Evolutionary conservation across 2,888 invertebrate genomes (phyloP), one percentile per base, ranked within the genome.

Genomic region (Carcina quercana): DNA sequence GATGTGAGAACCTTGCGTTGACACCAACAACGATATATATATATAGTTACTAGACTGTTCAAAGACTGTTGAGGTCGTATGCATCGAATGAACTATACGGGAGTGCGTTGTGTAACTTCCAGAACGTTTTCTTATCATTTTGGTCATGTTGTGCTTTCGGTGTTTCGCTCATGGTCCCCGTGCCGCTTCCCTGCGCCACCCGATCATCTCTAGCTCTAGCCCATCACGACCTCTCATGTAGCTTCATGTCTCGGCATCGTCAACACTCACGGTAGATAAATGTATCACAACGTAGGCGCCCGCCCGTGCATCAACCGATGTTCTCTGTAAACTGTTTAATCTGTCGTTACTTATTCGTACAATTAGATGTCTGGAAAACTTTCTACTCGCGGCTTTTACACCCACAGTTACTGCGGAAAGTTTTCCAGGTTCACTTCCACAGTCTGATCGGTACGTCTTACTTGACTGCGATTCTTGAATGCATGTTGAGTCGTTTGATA

Each of bases 201-300:
- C 60, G 60, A n/a, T 63, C 78, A 72, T 65, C 28, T 21, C 17
- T 15, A 50, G 51, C 55, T n/a, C n/a, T 60, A 69, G 58, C 71
- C 66, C 44, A 68, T 63, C 75, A 71, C 72, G 59, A 65, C 70
- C 73, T 68, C 69, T 74, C 82, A 79, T 76, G 65, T 80, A 82
- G 80, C 64, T 66, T 66, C 75, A 74, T 75, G 53, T 49, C 53
- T 20, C 20, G 10, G 47, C 69, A 73, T 75, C 71, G 66, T 68
- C 58, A 70, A 79, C 74, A 72, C 64, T 60, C 58, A 57, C 72
- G 74, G 64, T 80, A 82, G 83, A 80, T 83, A 80, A 82, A 71
- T 80, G 83, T 83, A 83, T 83, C 83, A 83, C 83, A 83, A 80
- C 60, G 59, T 80, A 82, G 71, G 79, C 82, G 83, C 83, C 82